These are phyloP conservation scores for Latrodectus hesperus DNA, from an alignment of 2,888 invertebrate species.

Conservation along the genomic window DNA sequence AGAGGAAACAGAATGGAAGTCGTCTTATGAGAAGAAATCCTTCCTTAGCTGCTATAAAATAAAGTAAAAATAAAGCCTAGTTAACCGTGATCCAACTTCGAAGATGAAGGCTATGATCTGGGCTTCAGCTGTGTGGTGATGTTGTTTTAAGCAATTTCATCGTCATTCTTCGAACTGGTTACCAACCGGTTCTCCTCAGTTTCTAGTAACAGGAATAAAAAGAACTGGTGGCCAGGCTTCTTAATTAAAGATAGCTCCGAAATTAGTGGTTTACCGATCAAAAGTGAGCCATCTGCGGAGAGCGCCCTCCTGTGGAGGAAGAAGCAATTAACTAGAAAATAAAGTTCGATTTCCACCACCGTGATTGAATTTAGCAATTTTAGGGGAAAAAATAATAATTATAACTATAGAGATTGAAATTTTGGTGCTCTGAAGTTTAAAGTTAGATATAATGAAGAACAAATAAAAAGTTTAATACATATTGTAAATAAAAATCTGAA, in stretches of 20 bases:
- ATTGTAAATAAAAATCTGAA: constrained; percentile 59
- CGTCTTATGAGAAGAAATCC: constrained; percentile 76
- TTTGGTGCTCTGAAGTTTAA: constrained; percentile 65
- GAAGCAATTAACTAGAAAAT: constrained; percentile 5
- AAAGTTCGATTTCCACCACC: constrained; percentile 36
- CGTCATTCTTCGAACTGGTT: too few relatives aligned
- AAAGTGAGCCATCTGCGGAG: constrained; percentile 20
- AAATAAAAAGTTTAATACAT: constrained; percentile 59
- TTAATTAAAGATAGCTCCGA: not conserved
- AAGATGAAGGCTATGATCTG: too few relatives aligned
- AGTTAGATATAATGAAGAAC: constrained; percentile 46
- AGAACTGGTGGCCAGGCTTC: too few relatives aligned
- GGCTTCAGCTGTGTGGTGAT: too few relatives aligned
- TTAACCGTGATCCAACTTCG: too few relatives aligned
- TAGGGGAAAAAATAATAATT: constrained; percentile 56
- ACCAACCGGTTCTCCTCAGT: too few relatives aligned
- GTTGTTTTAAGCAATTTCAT: too few relatives aligned
- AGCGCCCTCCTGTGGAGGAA: constrained; percentile 5
- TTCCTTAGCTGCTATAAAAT: not conserved
- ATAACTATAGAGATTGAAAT: constrained; percentile 64
- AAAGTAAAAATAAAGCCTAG: not conserved
- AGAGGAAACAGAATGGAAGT: constrained; percentile 84
- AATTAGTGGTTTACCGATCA: constrained; percentile 38
- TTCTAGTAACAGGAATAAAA: too few relatives aligned
- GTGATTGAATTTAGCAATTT: constrained; percentile 66